Evolutionary conservation across 2,113 vertebrate genomes (phyloP), one percentile per base, ranked within the genome.

Genomic region (Phylloscopus whistleri): DNA sequence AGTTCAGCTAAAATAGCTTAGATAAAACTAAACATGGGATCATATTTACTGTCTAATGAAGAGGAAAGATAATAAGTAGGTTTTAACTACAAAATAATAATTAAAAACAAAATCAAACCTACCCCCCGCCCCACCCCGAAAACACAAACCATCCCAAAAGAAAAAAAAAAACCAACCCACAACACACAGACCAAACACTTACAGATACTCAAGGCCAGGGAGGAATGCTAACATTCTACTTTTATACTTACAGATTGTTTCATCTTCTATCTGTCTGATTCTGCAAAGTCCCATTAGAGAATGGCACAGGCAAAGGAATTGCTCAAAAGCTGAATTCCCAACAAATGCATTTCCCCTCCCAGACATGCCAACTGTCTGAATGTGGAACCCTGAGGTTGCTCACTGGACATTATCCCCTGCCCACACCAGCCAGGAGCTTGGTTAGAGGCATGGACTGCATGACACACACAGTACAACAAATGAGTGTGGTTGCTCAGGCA

Each of bases 61-160:
- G 21, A 27, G 5, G 27, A 70, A 80, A 35, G 24, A 30, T 23
- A 70, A n/a, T 19, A 64, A 53, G 41, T 5, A 82, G 9, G 30
- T 83, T 92, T 83, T 62, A 67, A 68, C 10, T 41, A 13, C 48
- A 39, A 55, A 49, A 52, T 16, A 44, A 46, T 52, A 52, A 44
- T 69, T 60, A 19, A 33, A 77, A 43, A 1, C 2, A 4, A 43
- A 44, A 22, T 10, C 17, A 60, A 76, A 39, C 10, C 12, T 2
- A 33, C 9, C 9, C 4, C 4, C 16, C n/a, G n/a, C 14, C 9
- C 19, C 8, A 10, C 28, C 13, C 0, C 0, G 12, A 9, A 46
- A 48, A 31, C 16, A 11, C 12, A 37, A 76, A 56, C 7, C 7
- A 27, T 14, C 6, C 5, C 13, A 28, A 39, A 64, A 16, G 2